Evolutionary conservation across 2,888 invertebrate species (phyloP).

Genomic region (Caenorhabditis sulstoni): DNA sequence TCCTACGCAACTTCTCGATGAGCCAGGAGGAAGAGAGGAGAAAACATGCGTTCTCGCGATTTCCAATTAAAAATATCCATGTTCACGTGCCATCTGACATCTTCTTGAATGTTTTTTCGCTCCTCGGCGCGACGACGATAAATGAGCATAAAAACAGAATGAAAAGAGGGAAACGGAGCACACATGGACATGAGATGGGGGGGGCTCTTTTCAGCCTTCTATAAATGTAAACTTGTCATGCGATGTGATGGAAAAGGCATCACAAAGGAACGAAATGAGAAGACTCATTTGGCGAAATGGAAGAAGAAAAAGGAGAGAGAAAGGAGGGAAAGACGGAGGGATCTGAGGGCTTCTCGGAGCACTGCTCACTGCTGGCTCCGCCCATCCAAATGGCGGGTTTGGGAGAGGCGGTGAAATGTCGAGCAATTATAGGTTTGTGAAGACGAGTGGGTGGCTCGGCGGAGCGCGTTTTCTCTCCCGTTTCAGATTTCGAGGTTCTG

Average conservation of each 20-base stretch:
- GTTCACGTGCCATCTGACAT: neutral
- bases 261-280: conserved; percentile 2
- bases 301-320: neutral
- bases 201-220: conserved; percentile 1
- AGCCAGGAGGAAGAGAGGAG: no score
- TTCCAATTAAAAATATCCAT: conserved; percentile 7
- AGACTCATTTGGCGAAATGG: neutral
- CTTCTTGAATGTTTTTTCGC: neutral
- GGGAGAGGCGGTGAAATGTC: no score
- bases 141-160: neutral
- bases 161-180: neutral
- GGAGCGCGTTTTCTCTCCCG: no score
- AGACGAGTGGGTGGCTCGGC: no score
- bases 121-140: neutral
- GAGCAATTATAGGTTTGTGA: no score
- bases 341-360: no score
- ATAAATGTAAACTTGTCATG: conserved; percentile 45
- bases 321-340: neutral
- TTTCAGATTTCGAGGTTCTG: no score
- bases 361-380: no score
- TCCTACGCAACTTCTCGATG: no score
- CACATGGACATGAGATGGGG: neutral
- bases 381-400: no score
- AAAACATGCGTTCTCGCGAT: neutral
- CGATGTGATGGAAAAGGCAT: conserved; percentile 12